Percentiles rank a stretch among this genome's conserved stretches.
Evolutionary conservation across 2,797 vertebrate genomes (phyloP).

Genomic region (Centropyge bicolor): DNA sequence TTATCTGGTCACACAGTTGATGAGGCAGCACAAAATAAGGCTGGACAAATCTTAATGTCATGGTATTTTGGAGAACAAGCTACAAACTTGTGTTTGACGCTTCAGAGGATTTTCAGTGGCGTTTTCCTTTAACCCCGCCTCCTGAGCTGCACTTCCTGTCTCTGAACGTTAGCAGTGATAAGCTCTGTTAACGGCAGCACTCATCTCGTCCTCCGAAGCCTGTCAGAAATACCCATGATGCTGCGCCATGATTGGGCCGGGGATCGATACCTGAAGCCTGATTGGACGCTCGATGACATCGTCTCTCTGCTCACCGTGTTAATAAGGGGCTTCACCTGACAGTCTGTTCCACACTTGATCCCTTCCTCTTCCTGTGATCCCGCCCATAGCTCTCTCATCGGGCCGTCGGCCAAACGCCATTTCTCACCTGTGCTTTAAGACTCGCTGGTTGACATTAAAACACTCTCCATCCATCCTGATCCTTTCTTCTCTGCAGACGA

Average conservation of each 20-base stretch:
- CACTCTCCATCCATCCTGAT: conserved; percentile 24
- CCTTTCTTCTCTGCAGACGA: background rate
- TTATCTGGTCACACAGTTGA: background rate
- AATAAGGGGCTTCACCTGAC: conserved; percentile 47
- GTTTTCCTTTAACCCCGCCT: background rate
- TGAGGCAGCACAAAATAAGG: background rate
- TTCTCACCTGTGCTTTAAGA: conserved; percentile 40
- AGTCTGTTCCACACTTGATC: conserved; percentile 46
- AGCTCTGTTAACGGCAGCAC: background rate
- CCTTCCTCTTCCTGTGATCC: conserved; percentile 49
- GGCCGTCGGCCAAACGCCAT: conserved; percentile 39
- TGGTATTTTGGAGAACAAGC: too few species aligned
- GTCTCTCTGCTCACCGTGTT: conserved; percentile 36
- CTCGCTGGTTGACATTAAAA: conserved; percentile 49
- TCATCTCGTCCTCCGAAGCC: conserved; percentile 6
- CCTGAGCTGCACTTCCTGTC: background rate
- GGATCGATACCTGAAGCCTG: conserved; percentile 29
- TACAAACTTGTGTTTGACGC: background rate
- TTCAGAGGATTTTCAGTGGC: background rate
- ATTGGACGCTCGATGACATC: conserved; percentile 12
- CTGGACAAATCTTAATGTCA: too few species aligned
- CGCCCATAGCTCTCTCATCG: conserved; percentile 18
- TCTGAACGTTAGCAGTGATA: background rate
- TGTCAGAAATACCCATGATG: conserved; percentile 3
- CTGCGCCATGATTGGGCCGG: background rate